These are phyloP conservation scores for Spilosoma lubricipeda DNA, from an alignment of 2,888 invertebrate genomes.

Conservation along the genomic window DNA sequence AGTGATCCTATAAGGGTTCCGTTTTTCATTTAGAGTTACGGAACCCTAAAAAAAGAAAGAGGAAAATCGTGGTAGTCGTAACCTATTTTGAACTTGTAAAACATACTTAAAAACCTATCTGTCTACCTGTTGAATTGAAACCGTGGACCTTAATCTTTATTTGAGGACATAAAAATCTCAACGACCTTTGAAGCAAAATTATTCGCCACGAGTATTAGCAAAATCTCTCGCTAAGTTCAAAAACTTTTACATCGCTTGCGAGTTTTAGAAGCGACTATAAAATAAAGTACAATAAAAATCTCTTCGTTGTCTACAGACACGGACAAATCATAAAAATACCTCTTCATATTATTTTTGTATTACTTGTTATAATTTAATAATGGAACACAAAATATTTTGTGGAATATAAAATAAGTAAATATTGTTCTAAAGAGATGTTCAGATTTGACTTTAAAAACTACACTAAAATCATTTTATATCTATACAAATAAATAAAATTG, in stretches of 20 bases:
- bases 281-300: background rate
- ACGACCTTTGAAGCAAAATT: background rate
- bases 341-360: background rate
- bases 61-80: no score
- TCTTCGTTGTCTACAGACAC: background rate
- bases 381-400: no score
- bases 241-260: background rate
- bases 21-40: no score
- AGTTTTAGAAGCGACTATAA: background rate
- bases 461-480: background rate
- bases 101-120: background rate
- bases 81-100: no score
- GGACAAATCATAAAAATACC: background rate
- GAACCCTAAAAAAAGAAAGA: no score
- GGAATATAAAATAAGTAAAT: no score
- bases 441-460: background rate
- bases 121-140: slow-evolving; percentile 34
- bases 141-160: slow-evolving; percentile 20
- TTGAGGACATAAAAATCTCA: slow-evolving; percentile 27
- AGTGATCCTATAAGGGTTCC: no score
- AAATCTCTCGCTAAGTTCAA: background rate
- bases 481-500: no score
- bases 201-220: no score
- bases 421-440: no score
- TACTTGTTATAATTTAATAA: background rate